phyloP scores from a whole-genome alignment of 2,113 vertebrate genomes.

The Eubucco bourcierii region DNA sequence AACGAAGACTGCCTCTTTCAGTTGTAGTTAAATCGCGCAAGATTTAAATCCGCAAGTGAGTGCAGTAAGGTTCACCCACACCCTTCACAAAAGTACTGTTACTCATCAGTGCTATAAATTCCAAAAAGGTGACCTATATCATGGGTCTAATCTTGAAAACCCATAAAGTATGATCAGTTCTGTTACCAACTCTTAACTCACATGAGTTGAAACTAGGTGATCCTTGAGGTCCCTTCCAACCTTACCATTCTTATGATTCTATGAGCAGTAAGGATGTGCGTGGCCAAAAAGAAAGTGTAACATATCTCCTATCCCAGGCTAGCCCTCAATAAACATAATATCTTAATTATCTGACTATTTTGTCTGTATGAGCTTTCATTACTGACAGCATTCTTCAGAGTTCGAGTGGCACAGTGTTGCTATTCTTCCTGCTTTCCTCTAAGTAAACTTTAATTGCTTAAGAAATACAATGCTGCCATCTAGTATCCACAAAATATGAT shows the following conservation, averaged over 20 bases:
- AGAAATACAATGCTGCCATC: constrained; percentile 64
- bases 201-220: too few species aligned
- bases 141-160: background rate
- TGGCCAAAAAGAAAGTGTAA: background rate
- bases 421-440: background rate
- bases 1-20: background rate
- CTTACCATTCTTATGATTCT: too few species aligned
- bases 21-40: background rate
- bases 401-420: background rate
- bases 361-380: background rate
- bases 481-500: background rate
- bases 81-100: background rate
- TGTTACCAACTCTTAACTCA: background rate
- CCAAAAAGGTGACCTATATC: background rate
- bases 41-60: background rate
- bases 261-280: background rate
- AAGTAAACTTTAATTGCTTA: background rate
- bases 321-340: background rate
- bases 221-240: too few species aligned
- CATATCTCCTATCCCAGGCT: background rate
- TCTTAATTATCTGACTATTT: constrained; percentile 26
- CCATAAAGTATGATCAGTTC: background rate
- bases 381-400: background rate
- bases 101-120: background rate
- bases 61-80: background rate